Conservation (phyloP, 2,797 vertebrate species). For the Rachycentron canadum region DNA sequence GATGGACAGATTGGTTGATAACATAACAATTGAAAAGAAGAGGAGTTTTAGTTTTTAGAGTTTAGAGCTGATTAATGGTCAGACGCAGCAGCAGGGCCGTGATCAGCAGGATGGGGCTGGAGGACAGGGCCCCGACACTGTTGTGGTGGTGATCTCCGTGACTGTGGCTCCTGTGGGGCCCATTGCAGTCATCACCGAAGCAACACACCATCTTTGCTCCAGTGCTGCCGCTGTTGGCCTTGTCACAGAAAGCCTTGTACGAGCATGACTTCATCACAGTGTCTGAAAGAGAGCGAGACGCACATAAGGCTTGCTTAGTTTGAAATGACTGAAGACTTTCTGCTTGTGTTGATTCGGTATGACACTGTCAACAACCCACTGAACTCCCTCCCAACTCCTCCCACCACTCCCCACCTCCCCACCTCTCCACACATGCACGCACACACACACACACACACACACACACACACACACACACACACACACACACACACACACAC, state of each 20-base stretch:
- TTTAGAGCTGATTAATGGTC: slow-evolving; percentile 74
- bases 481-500: slow-evolving; percentile 10
- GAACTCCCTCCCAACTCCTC: slow-evolving; percentile 18
- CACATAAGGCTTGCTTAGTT: neutral
- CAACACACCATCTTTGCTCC: slow-evolving; percentile 89
- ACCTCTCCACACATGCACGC: neutral
- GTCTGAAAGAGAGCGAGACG: slow-evolving; percentile 76
- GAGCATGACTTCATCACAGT: slow-evolving; percentile 90
- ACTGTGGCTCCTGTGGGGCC: slow-evolving; percentile 82
- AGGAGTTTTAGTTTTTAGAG: neutral
- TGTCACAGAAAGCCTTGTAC: slow-evolving; percentile 91
- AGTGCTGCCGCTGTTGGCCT: slow-evolving; percentile 76
- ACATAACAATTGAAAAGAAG: slow-evolving; percentile 14
- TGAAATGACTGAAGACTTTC: neutral
- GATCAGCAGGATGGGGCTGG: slow-evolving; percentile 72
- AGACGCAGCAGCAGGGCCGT: slow-evolving; percentile 66
- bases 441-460: slow-evolving; percentile 11
- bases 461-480: slow-evolving; percentile 5
- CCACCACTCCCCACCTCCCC: too few relatives aligned
- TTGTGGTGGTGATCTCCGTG: slow-evolving; percentile 69
- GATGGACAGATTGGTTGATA: neutral
- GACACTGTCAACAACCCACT: slow-evolving; percentile 51
- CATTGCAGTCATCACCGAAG: slow-evolving; percentile 89
- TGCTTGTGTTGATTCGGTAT: neutral
- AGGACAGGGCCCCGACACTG: slow-evolving; percentile 28